Percentiles rank a stretch among this genome's conserved stretches.
Evolutionary conservation across 2,888 invertebrate species (phyloP).

Genomic region (Conistra vaccinii): DNA sequence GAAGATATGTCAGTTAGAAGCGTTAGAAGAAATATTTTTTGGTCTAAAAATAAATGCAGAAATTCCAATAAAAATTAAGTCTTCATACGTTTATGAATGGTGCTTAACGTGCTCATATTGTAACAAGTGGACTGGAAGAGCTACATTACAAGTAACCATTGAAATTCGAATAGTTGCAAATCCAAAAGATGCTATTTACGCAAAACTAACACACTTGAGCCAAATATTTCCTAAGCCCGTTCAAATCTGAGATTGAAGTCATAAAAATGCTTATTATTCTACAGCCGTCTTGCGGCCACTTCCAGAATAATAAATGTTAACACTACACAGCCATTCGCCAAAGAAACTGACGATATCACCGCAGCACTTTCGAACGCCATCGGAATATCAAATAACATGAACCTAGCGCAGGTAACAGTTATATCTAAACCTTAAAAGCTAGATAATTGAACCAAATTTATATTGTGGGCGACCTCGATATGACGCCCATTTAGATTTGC

Average conservation of each 20-base stretch:
- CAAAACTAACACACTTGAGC: conserved; percentile 63
- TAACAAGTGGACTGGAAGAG: conserved; percentile 2
- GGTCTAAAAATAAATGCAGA: conserved; percentile 15
- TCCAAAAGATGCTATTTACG: conserved; percentile 28
- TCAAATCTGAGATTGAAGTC: conserved; percentile 79
- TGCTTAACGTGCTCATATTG: background rate
- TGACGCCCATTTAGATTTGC: conserved; percentile 56
- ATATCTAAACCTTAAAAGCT: conserved; percentile 61
- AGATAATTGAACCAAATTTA: conserved; percentile 59
- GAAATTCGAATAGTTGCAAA: conserved; percentile 9
- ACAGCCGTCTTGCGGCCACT: conserved; percentile 78
- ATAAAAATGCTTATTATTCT: conserved; percentile 82
- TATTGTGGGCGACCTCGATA: conserved; percentile 53
- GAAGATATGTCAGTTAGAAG: conserved; percentile 15
- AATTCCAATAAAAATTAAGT: conserved; percentile 6
- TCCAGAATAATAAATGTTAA: conserved; percentile 86
- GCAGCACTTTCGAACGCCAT: conserved; percentile 79
- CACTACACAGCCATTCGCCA: conserved; percentile 82
- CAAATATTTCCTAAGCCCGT: conserved; percentile 74
- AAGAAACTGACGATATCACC: conserved; percentile 86
- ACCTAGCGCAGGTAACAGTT: conserved; percentile 64
- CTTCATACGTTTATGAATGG: background rate
- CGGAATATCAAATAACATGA: conserved; percentile 79
- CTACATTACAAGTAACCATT: background rate
- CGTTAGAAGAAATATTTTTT: conserved; percentile 5